These are phyloP conservation scores for Sternotherus odoratus DNA, from an alignment of 2,797 vertebrate genomes.

Conservation along the genomic window DNA sequence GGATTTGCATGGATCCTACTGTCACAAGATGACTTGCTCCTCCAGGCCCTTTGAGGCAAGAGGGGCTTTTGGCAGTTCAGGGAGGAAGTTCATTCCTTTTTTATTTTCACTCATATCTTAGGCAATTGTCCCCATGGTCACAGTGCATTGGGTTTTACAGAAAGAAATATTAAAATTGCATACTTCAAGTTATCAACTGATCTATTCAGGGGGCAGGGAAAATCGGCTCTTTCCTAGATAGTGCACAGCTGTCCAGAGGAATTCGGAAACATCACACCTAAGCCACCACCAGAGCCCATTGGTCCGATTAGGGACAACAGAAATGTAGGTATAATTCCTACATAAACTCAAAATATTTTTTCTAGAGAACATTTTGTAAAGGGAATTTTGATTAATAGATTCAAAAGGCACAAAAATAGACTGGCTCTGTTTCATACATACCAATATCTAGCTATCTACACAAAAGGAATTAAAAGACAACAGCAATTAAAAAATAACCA, in stretches of 20 bases:
- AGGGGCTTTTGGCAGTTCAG: not conserved
- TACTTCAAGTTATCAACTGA: constrained; percentile 5
- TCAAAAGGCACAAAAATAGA: constrained; percentile 7
- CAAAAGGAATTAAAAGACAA: constrained; percentile 10
- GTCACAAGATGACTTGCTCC: not conserved
- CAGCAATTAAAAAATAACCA: constrained; percentile 23
- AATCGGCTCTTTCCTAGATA: not conserved
- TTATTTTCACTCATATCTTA: not conserved
- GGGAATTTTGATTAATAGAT: not conserved
- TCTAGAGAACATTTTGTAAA: not conserved
- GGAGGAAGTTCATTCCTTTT: not conserved
- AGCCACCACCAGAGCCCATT: not conserved
- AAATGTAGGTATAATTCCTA: not conserved
- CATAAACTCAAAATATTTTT: not conserved
- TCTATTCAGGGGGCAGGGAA: not conserved
- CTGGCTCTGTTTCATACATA: not conserved
- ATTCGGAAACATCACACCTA: not conserved
- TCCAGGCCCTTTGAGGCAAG: not conserved
- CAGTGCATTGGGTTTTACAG: not conserved
- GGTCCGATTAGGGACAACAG: not conserved
- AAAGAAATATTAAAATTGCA: not conserved
- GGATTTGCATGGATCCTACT: not conserved
- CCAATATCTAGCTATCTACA: constrained; percentile 32
- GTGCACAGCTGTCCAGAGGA: not conserved
- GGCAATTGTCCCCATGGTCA: not conserved